Evolutionary conservation across 2,888 invertebrate genomes (phyloP), one percentile per base, ranked within the genome.

Genomic region (Leucozona laternaria): DNA sequence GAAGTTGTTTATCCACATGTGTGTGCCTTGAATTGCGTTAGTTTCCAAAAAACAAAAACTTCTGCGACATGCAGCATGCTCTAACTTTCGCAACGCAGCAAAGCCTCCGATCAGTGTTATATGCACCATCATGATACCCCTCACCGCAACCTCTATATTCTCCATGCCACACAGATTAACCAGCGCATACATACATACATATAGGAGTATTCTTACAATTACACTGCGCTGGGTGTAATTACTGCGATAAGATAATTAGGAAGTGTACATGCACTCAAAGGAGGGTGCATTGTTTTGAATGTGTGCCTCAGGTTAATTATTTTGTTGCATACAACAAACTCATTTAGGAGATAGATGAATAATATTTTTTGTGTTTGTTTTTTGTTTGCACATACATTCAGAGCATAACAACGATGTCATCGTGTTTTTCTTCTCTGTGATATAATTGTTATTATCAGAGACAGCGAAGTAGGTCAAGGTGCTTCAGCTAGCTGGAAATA

Each of bases 241-340:
- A 86, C 82, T 79, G 70, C 70, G 75, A 86, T 86, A 86, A 86
- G 86, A 82, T 86, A 86, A 86, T 86, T 82, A 86, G 86, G 86
- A 86, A 86, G 82, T 78, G 86, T 86, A 78, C 81, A 82, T 86
- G 81, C 55, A 82, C 86, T 82, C 81, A 64, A 75, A 86, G 66
- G 53, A 79, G 80, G 86, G 86, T 82, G 73, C 78, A 78, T 82
- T 81, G 78, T 78, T 81, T 80, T 68, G 78, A 77, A 81, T 70
- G 60, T 68, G 17, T 78, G 78, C 77, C 77, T 57, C 28, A 73
- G 78, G 78, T 81, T 86, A 82, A 86, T 86, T 86, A 73, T 86
- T 86, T 82, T 82, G 86, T 71, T 81, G 78, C 82, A 57, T 31
- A 71, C 62, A 80, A 75, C n/a, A n/a, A n/a, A n/a, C 64, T 78